Evolutionary conservation across 2,888 invertebrate species (phyloP), one percentile per base, ranked within the genome.

Genomic region (Cremastinae sp.): DNA sequence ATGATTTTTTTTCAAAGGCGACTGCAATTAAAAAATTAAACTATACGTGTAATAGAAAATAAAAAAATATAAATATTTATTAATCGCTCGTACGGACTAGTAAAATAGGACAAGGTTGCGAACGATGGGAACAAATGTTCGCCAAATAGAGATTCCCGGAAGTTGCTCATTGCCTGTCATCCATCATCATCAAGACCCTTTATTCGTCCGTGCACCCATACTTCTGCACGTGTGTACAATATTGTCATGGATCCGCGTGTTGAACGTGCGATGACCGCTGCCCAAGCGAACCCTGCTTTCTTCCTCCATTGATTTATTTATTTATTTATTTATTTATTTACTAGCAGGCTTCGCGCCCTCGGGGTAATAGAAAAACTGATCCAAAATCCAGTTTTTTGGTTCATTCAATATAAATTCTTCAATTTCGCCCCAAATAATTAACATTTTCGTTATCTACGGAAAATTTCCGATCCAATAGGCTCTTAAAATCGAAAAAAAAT

Each of bases 181-280:
- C 86, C 85, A 84, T 88, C 86, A 88, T 88, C 85, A 88, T 88
- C 85, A 86, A 84, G 84, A 84, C 83, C 85, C 84, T 84, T 74
- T 64, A 58, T 49, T 16, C 58, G 61, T 51, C 45, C 14, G 14
- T 45, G 59, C 36, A 34, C n/a, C n/a, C n/a, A n/a, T n/a, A n/a
- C n/a, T n/a, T n/a, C n/a, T n/a, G 12, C 45, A 41, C 49, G 54
- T 43, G 14, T 28, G 43, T 22, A 59, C 8, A 8, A 14, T 41
- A 53, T 43, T 49, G 80, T 53, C 74, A 66, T 70, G 74, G 64
- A 81, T 81, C 79, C 80, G 79, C 75, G 80, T 82, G 20, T 16
- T 3, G 14, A 14, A 79, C 75, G 79, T 80, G 79, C 81, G 80
- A 81, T 81, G 83, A 82, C 81, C 78, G 79, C 59, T 79, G 73